phyloP scores from a whole-genome alignment of 2,113 vertebrate genomes.

The Heloderma charlesbogerti region DNA sequence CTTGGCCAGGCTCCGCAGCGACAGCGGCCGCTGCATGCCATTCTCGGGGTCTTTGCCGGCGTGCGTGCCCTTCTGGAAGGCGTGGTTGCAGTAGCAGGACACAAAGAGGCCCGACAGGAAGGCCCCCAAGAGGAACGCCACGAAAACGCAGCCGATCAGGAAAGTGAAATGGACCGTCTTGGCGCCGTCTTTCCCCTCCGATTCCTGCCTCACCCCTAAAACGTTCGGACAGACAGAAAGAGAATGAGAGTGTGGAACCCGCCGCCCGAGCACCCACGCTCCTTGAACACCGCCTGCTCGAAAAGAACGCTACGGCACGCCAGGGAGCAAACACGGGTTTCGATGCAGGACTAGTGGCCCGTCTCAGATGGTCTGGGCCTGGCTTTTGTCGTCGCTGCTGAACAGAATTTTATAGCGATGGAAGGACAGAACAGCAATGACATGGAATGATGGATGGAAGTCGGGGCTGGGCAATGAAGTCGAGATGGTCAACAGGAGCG shows the following conservation, averaged over 20 bases:
- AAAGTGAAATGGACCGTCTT: constrained; percentile 87
- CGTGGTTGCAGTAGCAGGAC: constrained; percentile 89
- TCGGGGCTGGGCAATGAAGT: background rate
- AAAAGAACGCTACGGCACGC: background rate
- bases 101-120: constrained; percentile 89
- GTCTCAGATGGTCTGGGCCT: background rate
- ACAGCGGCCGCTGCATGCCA: constrained; percentile 86
- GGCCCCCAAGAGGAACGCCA: constrained; percentile 89
- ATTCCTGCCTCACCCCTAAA: constrained; percentile 82
- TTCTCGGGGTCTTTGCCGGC: constrained; percentile 85
- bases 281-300: too few relatives aligned
- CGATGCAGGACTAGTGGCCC: background rate
- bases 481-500: background rate
- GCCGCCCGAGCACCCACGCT: accelerated
- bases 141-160: constrained; percentile 85
- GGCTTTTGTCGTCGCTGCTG: too few relatives aligned
- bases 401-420: too few relatives aligned
- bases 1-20: constrained; percentile 88
- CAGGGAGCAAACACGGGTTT: background rate
- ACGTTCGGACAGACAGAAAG: background rate
- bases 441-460: too few relatives aligned
- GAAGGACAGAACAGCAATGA: background rate
- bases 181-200: constrained; percentile 77
- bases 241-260: background rate
- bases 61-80: constrained; percentile 79